Evolutionary conservation across 2,797 vertebrate genomes (phyloP), one percentile per base, ranked within the genome.

Genomic region (Oryzias sinensis): DNA sequence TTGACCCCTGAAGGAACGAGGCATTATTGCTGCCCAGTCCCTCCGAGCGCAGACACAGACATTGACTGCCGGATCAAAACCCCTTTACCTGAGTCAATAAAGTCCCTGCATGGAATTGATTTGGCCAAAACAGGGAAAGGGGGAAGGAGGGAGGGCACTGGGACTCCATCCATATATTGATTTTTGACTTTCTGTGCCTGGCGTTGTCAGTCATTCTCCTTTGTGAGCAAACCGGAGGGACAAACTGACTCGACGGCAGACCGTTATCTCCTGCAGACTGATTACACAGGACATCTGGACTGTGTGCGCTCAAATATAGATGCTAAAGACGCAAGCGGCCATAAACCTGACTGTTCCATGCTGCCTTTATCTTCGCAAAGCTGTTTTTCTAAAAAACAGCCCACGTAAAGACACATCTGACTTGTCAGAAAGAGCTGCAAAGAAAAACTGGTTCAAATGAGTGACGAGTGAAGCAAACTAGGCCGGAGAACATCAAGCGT

Each of bases 41-140:
- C 56, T 62, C 54, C 6, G 53, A 48, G 44, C 56, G 68, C 74
- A 81, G 76, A 84, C 79, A 73, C 74, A 81, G 72, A 79, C 76
- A 91, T 90, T 87, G 86, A 91, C 85, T 87, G 74, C 58, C 64
- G 76, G 77, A 84, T 89, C 81, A 82, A 82, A 81, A 62, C 55
- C 74, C 82, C 81, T 86, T 80, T 87, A 88, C 83, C 83, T 84
- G 77, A 84, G 90, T 91, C 87, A 90, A 91, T 91, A 88, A 72
- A 72, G 75, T 71, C 77, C 81, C 78, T 74, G 79, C 86, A 72
- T 53, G 43, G 54, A 86, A 93, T 92, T 90, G 90, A 92, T 91
- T 82, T 74, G 72, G 86, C 3, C 67, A 80, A 70, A 59, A 57
- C 71, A 71, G 65, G 51, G 70, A 71, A 77, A 68, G 71, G 33